phyloP scores from a whole-genome alignment of 2,113 vertebrate species.

The Salvelinus sp. region DNA sequence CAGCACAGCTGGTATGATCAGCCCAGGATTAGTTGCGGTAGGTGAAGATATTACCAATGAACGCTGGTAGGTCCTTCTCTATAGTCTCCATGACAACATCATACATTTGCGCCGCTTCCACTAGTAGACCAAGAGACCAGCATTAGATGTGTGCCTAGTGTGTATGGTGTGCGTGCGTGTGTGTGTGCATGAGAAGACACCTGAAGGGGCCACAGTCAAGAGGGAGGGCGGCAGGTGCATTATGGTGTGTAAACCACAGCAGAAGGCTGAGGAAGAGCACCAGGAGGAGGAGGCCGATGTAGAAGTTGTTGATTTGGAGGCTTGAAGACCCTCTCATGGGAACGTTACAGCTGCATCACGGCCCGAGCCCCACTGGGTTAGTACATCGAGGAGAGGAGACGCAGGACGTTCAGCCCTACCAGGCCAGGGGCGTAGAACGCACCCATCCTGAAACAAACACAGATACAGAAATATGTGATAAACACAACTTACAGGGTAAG shows the following conservation, averaged over 20 bases:
- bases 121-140: slow-evolving; percentile 64
- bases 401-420: slow-evolving; percentile 91
- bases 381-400: slow-evolving; percentile 94
- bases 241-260: slow-evolving; percentile 92
- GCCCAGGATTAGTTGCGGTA: slow-evolving; percentile 91
- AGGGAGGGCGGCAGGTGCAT: slow-evolving; percentile 94
- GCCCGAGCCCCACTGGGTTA: slow-evolving; percentile 99
- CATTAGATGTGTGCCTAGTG: background rate
- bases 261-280: slow-evolving; percentile 95
- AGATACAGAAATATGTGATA: background rate
- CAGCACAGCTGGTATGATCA: slow-evolving; percentile 91
- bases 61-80: slow-evolving; percentile 86
- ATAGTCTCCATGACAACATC: slow-evolving; percentile 93
- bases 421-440: slow-evolving; percentile 95
- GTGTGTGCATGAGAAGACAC: slow-evolving; percentile 59
- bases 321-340: slow-evolving; percentile 94
- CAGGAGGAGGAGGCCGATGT: slow-evolving; percentile 92
- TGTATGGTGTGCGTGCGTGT: background rate
- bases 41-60: slow-evolving; percentile 87
- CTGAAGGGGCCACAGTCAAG: slow-evolving; percentile 97
- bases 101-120: slow-evolving; percentile 91
- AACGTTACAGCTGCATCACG: slow-evolving; percentile 95
- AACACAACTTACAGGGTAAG: background rate
- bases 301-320: slow-evolving; percentile 97
- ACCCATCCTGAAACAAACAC: slow-evolving; percentile 86